Percentiles rank a stretch among this genome's conserved stretches.
Evolutionary conservation across 2,888 invertebrate genomes (phyloP).

Genomic region (Dynastes hyllus): DNA sequence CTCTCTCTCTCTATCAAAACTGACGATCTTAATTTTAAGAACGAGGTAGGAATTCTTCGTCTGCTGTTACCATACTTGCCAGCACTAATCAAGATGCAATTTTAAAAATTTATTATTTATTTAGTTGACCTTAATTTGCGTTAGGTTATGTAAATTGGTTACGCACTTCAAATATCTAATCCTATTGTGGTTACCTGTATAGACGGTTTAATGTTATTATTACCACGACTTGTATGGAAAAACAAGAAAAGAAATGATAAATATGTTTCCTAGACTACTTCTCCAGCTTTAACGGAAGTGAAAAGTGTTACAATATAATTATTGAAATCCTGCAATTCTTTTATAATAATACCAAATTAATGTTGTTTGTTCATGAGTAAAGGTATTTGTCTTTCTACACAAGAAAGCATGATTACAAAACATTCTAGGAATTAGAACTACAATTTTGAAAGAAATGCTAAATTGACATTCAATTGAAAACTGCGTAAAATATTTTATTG

Average conservation of each 20-base stretch:
- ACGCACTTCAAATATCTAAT: not conserved
- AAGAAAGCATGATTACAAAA: too few species aligned
- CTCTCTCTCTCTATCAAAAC: slow-evolving; percentile 50
- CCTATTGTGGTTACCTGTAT: not conserved
- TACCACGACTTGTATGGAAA: too few species aligned
- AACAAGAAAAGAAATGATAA: not conserved
- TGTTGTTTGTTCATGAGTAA: too few species aligned
- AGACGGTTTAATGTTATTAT: too few species aligned
- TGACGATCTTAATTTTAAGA: slow-evolving; percentile 47
- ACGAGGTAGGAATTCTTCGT: not conserved
- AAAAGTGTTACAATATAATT: not conserved
- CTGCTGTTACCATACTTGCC: not conserved
- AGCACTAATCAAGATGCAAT: slow-evolving; percentile 2
- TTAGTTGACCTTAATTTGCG: not conserved
- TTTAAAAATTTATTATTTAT: slow-evolving; percentile 29
- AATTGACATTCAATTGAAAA: too few species aligned
- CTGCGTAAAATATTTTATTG: too few species aligned
- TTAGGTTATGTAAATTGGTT: slow-evolving; percentile 8
- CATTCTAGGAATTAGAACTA: too few species aligned
- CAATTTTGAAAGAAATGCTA: too few species aligned
- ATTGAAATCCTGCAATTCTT: not conserved
- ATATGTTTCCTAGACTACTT: not conserved
- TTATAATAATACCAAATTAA: not conserved
- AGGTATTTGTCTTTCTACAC: too few species aligned
- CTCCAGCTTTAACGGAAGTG: not conserved